These are phyloP conservation scores for Antennarius striatus DNA, from an alignment of 2,113 vertebrate species.

Conservation along the genomic window DNA sequence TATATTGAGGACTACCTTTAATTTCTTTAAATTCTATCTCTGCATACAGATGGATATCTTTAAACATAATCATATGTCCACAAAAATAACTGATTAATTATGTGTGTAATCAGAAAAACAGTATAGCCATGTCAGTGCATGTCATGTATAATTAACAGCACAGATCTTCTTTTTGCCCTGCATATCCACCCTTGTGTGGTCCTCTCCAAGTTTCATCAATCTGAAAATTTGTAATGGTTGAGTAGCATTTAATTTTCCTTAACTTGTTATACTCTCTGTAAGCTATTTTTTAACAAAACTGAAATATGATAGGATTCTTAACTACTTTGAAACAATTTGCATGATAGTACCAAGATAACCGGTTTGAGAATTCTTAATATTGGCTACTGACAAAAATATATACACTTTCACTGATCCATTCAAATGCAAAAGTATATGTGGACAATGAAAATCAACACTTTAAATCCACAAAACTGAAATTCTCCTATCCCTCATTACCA, in stretches of 20 bases:
- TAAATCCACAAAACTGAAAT: neutral
- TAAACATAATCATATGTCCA: conserved; percentile 5
- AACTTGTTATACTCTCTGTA: no score
- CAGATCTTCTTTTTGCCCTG: conserved; percentile 20
- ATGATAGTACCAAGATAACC: no score
- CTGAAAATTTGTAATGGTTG: no score
- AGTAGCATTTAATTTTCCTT: no score
- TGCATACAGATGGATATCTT: neutral
- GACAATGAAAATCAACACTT: neutral
- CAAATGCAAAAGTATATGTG: conserved; percentile 17
- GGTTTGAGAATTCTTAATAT: neutral
- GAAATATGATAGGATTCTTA: no score
- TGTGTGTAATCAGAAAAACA: neutral
- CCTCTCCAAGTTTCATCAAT: neutral
- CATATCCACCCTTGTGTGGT: conserved; percentile 10
- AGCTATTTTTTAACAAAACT: no score
- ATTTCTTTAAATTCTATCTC: no score
- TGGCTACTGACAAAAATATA: neutral
- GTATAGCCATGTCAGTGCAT: neutral
- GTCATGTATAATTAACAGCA: conserved; percentile 21
- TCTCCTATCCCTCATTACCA: conserved; percentile 13
- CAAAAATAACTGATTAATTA: neutral
- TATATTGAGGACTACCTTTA: no score
- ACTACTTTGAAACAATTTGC: no score
- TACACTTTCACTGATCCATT: neutral